Conservation (phyloP, 1,140 invertebrate species). For the Trichomalopsis sarcophagae region DNA sequence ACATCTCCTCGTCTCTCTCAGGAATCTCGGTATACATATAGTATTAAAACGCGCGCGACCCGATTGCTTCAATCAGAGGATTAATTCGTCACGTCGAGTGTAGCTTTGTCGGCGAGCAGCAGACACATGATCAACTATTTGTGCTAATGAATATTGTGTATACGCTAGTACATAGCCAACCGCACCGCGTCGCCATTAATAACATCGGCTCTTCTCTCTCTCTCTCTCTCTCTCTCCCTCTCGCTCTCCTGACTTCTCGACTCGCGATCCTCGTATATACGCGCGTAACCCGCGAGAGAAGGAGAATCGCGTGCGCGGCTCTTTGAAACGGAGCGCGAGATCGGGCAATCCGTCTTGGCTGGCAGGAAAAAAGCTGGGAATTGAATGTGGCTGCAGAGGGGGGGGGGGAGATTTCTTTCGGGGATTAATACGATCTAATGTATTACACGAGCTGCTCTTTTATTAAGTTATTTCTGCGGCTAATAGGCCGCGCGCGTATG, state of each 20-base stretch:
- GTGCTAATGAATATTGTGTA: constrained; percentile 37
- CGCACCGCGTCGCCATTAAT: constrained; percentile 25
- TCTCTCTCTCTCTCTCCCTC: neutral
- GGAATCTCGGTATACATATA: neutral
- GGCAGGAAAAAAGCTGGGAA: constrained; percentile 27
- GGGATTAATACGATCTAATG: constrained; percentile 32
- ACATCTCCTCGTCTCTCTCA: neutral
- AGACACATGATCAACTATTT: neutral
- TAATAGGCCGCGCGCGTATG: neutral
- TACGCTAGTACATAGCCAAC: neutral
- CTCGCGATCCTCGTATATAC: neutral
- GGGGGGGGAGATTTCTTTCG: neutral
- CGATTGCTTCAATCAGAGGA: constrained; percentile 33
- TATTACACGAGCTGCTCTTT: neutral
- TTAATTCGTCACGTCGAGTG: constrained; percentile 28
- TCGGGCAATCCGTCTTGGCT: constrained; percentile 32
- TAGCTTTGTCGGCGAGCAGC: constrained; percentile 13
- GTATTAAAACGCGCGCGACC: neutral
- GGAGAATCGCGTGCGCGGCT: constrained; percentile 1
- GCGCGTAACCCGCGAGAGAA: constrained; percentile 33
- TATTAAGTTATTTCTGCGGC: constrained; percentile 18
- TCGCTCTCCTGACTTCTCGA: neutral
- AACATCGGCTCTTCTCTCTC: neutral
- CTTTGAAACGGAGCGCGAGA: constrained; percentile 24
- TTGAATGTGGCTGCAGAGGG: constrained; percentile 19